phyloP scores from a whole-genome alignment of 2,113 vertebrate species.

The Elanoides forficatus region DNA sequence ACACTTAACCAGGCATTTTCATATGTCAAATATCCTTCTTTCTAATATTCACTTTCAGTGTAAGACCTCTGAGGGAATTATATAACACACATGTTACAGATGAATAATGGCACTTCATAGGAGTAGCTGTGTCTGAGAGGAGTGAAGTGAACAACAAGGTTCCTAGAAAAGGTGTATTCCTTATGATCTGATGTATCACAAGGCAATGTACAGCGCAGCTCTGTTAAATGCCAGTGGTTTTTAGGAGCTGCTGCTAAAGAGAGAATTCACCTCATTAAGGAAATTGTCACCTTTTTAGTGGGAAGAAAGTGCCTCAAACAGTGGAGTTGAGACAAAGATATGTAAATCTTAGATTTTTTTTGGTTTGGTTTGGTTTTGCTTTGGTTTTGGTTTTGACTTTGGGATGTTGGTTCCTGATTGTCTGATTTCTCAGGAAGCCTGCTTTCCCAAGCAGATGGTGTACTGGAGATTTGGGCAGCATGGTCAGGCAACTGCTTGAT shows the following conservation, averaged over 20 bases:
- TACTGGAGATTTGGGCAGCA: neutral
- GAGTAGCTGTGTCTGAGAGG: neutral
- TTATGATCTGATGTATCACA: neutral
- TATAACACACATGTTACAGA: neutral
- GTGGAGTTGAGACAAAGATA: accelerated
- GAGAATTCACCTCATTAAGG: accelerated
- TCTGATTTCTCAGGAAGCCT: neutral
- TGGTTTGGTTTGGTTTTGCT: neutral
- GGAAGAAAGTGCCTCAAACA: neutral
- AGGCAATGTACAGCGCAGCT: neutral
- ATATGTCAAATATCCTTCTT: accelerated
- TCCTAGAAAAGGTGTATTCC: neutral
- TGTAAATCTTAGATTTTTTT: neutral
- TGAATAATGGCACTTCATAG: neutral
- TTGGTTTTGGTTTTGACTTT: neutral
- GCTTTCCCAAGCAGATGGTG: neutral
- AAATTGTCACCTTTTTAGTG: neutral
- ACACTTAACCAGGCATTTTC: neutral
- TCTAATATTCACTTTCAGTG: neutral
- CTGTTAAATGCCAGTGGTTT: neutral
- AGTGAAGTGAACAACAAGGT: neutral
- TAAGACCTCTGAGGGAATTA: neutral
- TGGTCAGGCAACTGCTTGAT: neutral
- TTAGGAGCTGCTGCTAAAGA: neutral
- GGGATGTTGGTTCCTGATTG: neutral